Base-by-base conservation (phyloP, 2,113 vertebrate species). In the Psittacula cyanocephala region DNA sequence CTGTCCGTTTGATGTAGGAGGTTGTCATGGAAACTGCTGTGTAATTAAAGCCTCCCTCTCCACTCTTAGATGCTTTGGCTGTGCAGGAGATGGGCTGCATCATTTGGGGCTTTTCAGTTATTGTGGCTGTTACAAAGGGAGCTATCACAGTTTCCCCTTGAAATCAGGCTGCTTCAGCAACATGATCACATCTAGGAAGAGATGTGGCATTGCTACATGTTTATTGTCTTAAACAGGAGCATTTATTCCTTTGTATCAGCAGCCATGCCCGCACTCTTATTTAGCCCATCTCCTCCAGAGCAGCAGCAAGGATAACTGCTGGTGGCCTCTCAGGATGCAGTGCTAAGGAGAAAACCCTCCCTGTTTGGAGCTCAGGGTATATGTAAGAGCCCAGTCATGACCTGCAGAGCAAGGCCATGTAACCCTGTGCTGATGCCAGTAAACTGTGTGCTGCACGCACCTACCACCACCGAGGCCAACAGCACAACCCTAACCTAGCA, bases 161-260 rank as follows among this genome's bases (percentile, higher is more conserved):
- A 84, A 47, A 71, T 52, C 14, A 5, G 33, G 83, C 52, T 39
- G 28, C 37, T 62, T 70, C 90, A 83, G 59, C 71, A 77, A 11
- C 0, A 0, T 13, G 53, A 11, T 37, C 19, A 5, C 0, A 0
- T 46, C 50, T 70, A 2, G 3, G 71, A 17, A 50, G 53, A 41
- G 39, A 47, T 17, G 8, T 3, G n/a, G 62, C 39, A 2, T 5
- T 25, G 39, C 7, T 10, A 3, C 43, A 18, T 18, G 17, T 9
- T 22, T 44, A 3, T 13, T 12, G 19, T 25, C 50, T 41, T 53
- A n/a, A 6, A n/a, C 11, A 41, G 68, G 33, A 46, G 13, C 7
- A 0, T 22, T 13, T 74, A 17, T 20, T 25, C 2, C 2, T 17
- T 47, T 16, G 59, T 35, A 77, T 27, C 50, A 62, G 62, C 59